Conservation (phyloP, 2,113 vertebrate species). For the Lepisosteus oculatus region DNA sequence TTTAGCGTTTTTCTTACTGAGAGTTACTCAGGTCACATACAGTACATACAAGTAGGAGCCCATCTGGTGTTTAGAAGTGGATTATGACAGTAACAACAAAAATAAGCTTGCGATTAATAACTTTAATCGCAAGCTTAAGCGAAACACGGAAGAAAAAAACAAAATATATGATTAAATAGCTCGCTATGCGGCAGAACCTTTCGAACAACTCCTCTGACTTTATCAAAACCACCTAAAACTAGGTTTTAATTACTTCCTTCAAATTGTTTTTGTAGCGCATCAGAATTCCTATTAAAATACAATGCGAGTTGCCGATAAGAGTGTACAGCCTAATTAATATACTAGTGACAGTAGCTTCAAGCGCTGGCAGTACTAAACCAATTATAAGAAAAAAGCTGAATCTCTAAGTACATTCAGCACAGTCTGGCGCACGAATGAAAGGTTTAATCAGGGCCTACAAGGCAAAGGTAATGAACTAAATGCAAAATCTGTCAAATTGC, state of each 20-base stretch:
- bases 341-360: background rate
- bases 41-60: too few species aligned
- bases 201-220: background rate
- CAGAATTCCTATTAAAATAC: slow-evolving; percentile 1
- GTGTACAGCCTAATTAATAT: background rate
- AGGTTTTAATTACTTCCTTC: slow-evolving; percentile 2
- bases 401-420: background rate
- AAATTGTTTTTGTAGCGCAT: slow-evolving; percentile 5
- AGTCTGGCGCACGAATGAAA: background rate
- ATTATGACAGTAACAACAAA: too few species aligned
- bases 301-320: background rate
- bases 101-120: too few species aligned
- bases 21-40: too few species aligned
- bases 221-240: background rate
- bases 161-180: background rate
- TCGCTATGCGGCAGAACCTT: background rate
- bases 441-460: background rate
- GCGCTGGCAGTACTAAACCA: background rate
- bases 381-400: background rate
- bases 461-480: background rate
- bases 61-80: too few species aligned
- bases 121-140: too few species aligned
- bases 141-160: background rate
- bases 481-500: background rate
- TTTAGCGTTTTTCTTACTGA: too few species aligned